phyloP scores from a whole-genome alignment of 2,797 vertebrate species.

The Poecilia gillii region DNA sequence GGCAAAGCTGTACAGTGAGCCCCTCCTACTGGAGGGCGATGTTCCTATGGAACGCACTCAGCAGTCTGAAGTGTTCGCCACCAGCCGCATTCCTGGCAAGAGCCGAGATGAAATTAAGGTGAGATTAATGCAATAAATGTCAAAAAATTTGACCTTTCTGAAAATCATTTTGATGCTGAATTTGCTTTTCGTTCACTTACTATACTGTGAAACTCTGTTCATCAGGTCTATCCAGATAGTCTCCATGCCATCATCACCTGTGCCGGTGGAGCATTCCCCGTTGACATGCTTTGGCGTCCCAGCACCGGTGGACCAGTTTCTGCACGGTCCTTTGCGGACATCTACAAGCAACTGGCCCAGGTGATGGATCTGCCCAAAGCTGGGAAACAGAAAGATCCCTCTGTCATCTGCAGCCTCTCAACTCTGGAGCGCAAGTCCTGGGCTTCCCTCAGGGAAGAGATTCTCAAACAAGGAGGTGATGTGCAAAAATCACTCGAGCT shows the following conservation, averaged over 20 bases:
- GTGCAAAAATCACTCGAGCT: conserved; percentile 68
- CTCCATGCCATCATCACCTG: conserved; percentile 80
- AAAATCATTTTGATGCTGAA: neutral
- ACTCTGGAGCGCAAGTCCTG: conserved; percentile 77
- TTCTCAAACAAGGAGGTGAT: conserved; percentile 64
- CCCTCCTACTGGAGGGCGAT: conserved; percentile 74
- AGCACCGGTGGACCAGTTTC: conserved; percentile 52
- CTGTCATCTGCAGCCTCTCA: conserved; percentile 76
- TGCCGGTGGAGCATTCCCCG: conserved; percentile 75
- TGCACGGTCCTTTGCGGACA: conserved; percentile 71
- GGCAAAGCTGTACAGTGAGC: conserved; percentile 80
- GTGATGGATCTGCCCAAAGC: conserved; percentile 62
- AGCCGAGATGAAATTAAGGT: conserved; percentile 81
- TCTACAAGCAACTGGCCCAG: conserved; percentile 75
- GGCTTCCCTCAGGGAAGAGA: conserved; percentile 73
- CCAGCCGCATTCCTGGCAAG: conserved; percentile 79
- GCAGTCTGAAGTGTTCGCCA: conserved; percentile 81
- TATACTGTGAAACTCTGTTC: neutral
- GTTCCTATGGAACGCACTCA: conserved; percentile 79
- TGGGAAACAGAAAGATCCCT: conserved; percentile 53
- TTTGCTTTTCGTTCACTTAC: neutral
- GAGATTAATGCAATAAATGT: conserved; percentile 5
- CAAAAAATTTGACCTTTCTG: neutral
- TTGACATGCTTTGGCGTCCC: conserved; percentile 75
- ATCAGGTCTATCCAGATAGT: conserved; percentile 81